A percentile compares a stretch with the other conserved stretches of the same genome.
Evolutionary conservation across 92 coral and sea anemone species (phyloP).

Genomic region (Pocillopora grandis): DNA sequence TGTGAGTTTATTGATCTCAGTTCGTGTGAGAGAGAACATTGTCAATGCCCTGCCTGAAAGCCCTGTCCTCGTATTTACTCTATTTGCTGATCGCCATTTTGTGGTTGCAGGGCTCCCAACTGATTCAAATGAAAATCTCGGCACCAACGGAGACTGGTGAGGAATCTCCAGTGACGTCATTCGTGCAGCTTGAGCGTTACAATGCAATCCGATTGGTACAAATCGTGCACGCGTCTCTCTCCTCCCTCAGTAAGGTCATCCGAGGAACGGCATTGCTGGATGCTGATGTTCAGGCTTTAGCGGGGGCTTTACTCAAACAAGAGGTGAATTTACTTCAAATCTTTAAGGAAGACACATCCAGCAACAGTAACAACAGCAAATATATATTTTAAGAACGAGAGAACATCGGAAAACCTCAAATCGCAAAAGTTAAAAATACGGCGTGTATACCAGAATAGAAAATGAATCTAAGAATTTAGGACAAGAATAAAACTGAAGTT

Average conservation of each 20-base stretch:
- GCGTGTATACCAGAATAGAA: too few species aligned
- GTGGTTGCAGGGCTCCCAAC: slow-evolving; percentile 85
- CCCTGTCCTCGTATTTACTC: not conserved
- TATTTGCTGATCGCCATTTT: not conserved
- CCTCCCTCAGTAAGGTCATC: slow-evolving; percentile 96
- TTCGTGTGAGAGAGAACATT: not conserved
- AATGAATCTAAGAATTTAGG: too few species aligned
- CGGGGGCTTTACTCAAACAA: slow-evolving; percentile 86
- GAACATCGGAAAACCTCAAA: too few species aligned
- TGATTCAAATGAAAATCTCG: slow-evolving; percentile 91
- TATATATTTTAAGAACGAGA: too few species aligned
- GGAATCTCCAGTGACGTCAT: slow-evolving; percentile 97
- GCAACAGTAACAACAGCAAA: too few species aligned
- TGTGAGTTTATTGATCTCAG: not conserved
- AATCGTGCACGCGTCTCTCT: slow-evolving; percentile 92
- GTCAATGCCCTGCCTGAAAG: too few species aligned
- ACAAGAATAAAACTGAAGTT: too few species aligned
- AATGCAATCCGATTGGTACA: slow-evolving; percentile 89
- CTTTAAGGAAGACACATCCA: too few species aligned
- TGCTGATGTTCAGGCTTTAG: slow-evolving; percentile 91
- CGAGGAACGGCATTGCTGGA: slow-evolving; percentile 90
- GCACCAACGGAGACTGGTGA: slow-evolving; percentile 93
- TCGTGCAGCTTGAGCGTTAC: slow-evolving; percentile 91
- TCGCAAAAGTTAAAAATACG: too few species aligned
- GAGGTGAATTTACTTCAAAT: slow-evolving; percentile 53